Evolutionary conservation across 1,140 invertebrate genomes (phyloP), one percentile per base, ranked within the genome.

Genomic region (Globodera rostochiensis): DNA sequence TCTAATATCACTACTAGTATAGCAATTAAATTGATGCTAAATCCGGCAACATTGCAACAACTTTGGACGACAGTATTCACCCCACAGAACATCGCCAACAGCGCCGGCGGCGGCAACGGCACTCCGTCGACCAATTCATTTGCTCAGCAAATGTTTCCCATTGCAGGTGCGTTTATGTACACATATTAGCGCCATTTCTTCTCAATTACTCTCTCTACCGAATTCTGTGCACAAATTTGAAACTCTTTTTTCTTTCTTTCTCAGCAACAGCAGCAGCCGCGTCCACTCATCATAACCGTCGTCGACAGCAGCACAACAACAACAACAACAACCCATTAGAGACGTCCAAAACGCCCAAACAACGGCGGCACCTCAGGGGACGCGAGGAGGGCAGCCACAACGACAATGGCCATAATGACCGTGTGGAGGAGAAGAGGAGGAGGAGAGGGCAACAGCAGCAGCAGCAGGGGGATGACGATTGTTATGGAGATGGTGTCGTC

Each of bases 41-140:
- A 71, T 71, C 69, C 69, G 8, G 21, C 46, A 47, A 71, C n/a
- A 71, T 15, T 71, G 25, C 69, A 71, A 71, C 69, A 71, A 71
- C 69, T 71, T 47, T 71, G 69, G 69, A 47, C 69, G 9, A 71
- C 69, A 6, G 25, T 71, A 11, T 71, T 71, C 69, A 71, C 69
- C 8, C 69, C 69, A 9, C 69, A 71, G 69, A 71, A 25, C 46
- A 71, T 5, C 57, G 15, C 5, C 69, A 21, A 19, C 13, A 71
- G 21, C 25, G 46, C 25, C 25, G 25, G 11, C 57, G 15, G 15
- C 69, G 69, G 46, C 13, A 71, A 19, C 25, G 46, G 11, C n/a
- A 71, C 69, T 11, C n/a, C 69, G 69, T 2, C 69, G 11, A 71
- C 13, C 57, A 60, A 60, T 60, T 60, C 57, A 60, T 60, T 60